Evolutionary conservation across 2,888 invertebrate genomes (phyloP).

Genomic region (Meloe dianella): DNA sequence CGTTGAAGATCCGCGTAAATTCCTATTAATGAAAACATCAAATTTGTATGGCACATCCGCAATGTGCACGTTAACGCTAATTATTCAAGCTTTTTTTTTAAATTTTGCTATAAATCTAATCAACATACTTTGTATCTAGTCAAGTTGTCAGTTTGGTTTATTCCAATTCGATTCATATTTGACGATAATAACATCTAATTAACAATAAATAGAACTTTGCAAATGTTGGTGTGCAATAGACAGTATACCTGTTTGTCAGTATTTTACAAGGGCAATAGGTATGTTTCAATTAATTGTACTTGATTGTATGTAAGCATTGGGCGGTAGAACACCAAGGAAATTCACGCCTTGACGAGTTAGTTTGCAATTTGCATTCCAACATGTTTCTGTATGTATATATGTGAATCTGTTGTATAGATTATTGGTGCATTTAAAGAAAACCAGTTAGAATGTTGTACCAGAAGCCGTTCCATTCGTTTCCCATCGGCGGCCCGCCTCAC

Average conservation of each 20-base stretch:
- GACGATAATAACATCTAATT: slow-evolving; percentile 2
- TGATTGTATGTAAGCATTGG: slow-evolving; percentile 34
- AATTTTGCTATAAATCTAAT: not conserved
- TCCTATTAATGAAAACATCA: not conserved
- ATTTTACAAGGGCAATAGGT: slow-evolving; percentile 27
- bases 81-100: not conserved
- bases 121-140: not conserved
- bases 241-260: not conserved
- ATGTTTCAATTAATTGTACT: slow-evolving; percentile 41
- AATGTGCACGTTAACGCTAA: not conserved
- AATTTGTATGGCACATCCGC: too few species aligned
- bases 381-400: not conserved
- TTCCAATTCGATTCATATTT: not conserved
- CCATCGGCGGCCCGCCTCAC: slow-evolving; percentile 4
- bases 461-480: not conserved
- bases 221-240: slow-evolving; percentile 1
- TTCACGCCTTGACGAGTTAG: slow-evolving; percentile 35
- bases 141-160: not conserved
- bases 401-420: not conserved
- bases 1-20: not conserved
- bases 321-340: slow-evolving; percentile 34
- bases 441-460: slow-evolving; percentile 10
- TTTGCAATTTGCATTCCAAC: slow-evolving; percentile 42
- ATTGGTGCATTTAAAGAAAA: not conserved
- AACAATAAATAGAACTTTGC: not conserved